phyloP scores from a whole-genome alignment of 2,797 vertebrate species.

The Xenopus petersii region DNA sequence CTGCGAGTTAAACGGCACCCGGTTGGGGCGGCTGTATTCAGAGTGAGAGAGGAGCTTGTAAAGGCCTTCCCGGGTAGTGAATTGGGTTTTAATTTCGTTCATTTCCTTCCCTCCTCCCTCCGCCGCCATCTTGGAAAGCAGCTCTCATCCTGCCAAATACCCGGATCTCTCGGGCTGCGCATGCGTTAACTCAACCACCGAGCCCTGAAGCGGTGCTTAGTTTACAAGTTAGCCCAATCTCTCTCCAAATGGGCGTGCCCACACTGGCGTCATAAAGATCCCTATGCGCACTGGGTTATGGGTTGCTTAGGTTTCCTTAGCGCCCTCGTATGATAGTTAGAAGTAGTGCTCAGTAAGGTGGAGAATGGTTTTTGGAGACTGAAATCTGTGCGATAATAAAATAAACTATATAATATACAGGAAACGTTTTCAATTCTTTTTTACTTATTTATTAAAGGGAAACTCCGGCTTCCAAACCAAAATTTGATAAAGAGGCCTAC shows the following conservation, averaged over 20 bases:
- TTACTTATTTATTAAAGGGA: no score
- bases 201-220: constrained; percentile 8
- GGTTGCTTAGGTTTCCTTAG: neutral
- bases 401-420: no score
- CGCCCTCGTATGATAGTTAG: neutral
- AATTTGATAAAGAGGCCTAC: no score
- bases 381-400: no score
- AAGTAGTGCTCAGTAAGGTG: neutral
- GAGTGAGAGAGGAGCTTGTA: constrained; percentile 98
- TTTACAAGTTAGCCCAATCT: constrained; percentile 1
- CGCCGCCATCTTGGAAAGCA: constrained; percentile 98
- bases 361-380: no score
- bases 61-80: constrained; percentile 96
- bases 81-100: constrained; percentile 99
- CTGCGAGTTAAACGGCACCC: constrained; percentile 97
- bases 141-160: constrained; percentile 91
- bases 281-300: neutral
- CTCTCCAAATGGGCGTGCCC: constrained; percentile 7
- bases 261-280: no score
- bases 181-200: constrained; percentile 55
- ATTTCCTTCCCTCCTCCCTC: constrained; percentile 99
- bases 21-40: constrained; percentile 96
- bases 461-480: no score
- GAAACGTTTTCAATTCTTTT: no score
- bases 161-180: constrained; percentile 86